Evolutionary conservation across 2,888 invertebrate genomes (phyloP), one percentile per base, ranked within the genome.

Genomic region (Callinectes sapidus): DNA sequence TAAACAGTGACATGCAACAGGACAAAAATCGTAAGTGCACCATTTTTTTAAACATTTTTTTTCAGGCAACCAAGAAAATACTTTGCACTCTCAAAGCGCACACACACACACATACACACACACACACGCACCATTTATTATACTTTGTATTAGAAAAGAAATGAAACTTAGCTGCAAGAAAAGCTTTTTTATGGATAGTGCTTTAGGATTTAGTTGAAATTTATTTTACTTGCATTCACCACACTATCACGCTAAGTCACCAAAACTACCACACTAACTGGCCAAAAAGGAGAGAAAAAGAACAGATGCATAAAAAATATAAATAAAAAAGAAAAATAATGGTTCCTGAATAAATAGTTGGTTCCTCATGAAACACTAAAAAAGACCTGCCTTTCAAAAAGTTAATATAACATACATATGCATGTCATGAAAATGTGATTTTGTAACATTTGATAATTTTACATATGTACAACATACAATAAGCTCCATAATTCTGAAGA

Each of bases 11-110:
- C 92, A 92, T 92, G 92, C 92, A 90, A 92, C 92, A 90, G 90
- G 92, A 92, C 92, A 90, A 92, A 90, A 92, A 92, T 85, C 92
- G 77, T 77, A 71, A 77, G 86, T 86, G 87, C 48, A 48, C 92
- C 92, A 92, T 87, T 55, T 90, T 90, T 87, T 42, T 87, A 48
- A 71, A 91, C 71, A 85, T 35, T 3, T 23, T 48, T 71, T 71
- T 71, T n/a, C 23, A 23, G 32, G 16, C 48, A 39, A n/a, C 32
- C 81, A 81, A 16, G 81, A 81, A 35, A 32, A 18, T 81, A 81
- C 48, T 48, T 48, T 81, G 81, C 81, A 81, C 81, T 81, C 28
- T 81, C 32, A 16, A 81, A 35, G 32, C 81, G 35, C 81, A 35
- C 35, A 13, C 81, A 81, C n/a, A n/a, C n/a, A n/a, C 81, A 35